Conservation (phyloP, 1,140 invertebrate species). For the Hypothenemus hampei region DNA sequence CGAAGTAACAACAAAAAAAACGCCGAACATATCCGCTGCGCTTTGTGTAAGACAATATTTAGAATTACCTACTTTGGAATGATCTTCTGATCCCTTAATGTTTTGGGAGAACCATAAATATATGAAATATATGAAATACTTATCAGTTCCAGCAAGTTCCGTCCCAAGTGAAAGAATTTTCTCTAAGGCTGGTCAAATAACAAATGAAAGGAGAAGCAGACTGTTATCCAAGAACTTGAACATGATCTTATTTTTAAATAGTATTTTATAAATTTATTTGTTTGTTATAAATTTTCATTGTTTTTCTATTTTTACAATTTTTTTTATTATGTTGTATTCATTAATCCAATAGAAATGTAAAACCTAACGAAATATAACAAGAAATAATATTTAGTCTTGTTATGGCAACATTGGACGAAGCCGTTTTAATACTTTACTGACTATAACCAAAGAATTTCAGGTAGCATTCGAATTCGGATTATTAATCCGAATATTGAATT, state of each 20-base stretch:
- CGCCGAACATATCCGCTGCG: not conserved
- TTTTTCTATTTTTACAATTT: too few species aligned
- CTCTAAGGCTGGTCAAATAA: slow-evolving; percentile 34
- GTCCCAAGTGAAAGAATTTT: slow-evolving; percentile 37
- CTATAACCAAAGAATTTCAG: too few species aligned
- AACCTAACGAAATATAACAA: too few species aligned
- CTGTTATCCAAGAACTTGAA: slow-evolving; percentile 28
- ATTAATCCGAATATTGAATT: too few species aligned
- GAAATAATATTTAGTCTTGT: too few species aligned
- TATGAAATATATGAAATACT: slow-evolving; percentile 30
- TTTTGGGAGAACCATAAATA: slow-evolving; percentile 33
- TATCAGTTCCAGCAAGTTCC: slow-evolving; percentile 30
- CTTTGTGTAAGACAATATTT: slow-evolving; percentile 29
- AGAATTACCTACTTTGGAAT: slow-evolving; percentile 29
- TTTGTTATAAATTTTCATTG: too few species aligned
- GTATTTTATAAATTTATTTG: too few species aligned
- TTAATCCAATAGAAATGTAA: too few species aligned
- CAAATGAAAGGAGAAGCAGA: slow-evolving; percentile 33
- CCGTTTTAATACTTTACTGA: too few species aligned
- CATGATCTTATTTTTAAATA: slow-evolving; percentile 31
- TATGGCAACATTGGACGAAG: too few species aligned
- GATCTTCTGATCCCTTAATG: slow-evolving; percentile 31
- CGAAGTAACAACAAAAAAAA: slow-evolving; percentile 12
- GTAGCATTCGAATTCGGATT: too few species aligned
- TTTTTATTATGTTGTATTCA: too few species aligned